Percentiles rank a stretch among this genome's conserved stretches.
Conservation (phyloP, 2,888 invertebrate species). For the Cantharis flavilabris region DNA sequence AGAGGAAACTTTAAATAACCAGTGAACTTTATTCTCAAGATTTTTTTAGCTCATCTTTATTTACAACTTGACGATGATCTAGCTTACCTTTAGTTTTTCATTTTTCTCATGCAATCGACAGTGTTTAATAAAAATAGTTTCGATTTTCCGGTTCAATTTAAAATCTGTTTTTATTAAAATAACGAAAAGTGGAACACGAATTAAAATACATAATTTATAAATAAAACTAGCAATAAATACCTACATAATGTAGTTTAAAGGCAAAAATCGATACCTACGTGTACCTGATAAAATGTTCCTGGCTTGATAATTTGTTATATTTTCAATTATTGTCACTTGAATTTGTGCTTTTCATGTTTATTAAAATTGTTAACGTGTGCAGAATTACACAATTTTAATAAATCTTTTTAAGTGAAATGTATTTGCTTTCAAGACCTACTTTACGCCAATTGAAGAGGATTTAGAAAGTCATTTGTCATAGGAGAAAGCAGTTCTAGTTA, state of each 20-base stretch:
- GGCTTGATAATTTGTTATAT: neutral
- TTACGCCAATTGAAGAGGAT: slow-evolving; percentile 13
- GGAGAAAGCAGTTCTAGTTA: slow-evolving; percentile 27
- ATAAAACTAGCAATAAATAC: neutral
- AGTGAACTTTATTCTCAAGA: neutral
- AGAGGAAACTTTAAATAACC: neutral
- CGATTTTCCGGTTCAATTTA: neutral
- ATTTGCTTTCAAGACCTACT: slow-evolving; percentile 18
- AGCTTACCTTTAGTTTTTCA: neutral
- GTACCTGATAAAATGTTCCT: neutral
- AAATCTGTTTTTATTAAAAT: neutral
- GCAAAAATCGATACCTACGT: neutral
- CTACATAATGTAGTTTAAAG: neutral
- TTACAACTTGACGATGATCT: neutral
- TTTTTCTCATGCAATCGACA: neutral
- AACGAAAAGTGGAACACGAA: neutral
- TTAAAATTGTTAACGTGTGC: neutral
- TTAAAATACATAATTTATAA: neutral
- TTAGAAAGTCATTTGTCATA: slow-evolving; percentile 25
- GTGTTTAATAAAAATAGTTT: neutral
- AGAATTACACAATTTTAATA: neutral
- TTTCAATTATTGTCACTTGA: neutral
- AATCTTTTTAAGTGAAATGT: neutral
- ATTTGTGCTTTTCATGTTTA: neutral
- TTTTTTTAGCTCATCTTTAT: neutral